Conservation (phyloP, 2,888 invertebrate species). For the Xylocampa areola region DNA sequence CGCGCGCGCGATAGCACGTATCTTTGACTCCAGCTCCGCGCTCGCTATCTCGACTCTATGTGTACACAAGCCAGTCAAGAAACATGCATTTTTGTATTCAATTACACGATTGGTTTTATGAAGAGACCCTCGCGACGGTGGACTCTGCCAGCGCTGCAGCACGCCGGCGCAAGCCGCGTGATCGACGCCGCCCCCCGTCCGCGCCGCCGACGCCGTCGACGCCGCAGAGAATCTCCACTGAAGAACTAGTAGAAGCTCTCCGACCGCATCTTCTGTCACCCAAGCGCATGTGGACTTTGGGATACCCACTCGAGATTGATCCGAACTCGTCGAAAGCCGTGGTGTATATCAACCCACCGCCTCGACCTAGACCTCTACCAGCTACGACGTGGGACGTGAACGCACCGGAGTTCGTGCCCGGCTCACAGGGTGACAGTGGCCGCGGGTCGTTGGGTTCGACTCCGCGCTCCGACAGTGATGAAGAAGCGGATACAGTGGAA, state of each 20-base stretch:
- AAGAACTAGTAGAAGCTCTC: constrained; percentile 89
- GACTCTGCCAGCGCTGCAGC: constrained; percentile 81
- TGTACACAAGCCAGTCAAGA: constrained; percentile 83
- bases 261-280: constrained; percentile 91
- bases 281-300: constrained; percentile 91
- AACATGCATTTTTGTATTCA: constrained; percentile 87
- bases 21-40: constrained; percentile 80
- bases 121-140: constrained; percentile 85
- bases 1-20: constrained; percentile 88
- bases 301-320: constrained; percentile 92
- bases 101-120: constrained; percentile 86
- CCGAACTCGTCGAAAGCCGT: constrained; percentile 90
- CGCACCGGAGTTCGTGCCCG: constrained; percentile 92
- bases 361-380: constrained; percentile 79
- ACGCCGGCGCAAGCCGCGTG: constrained; percentile 81
- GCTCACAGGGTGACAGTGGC: constrained; percentile 88
- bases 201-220: constrained; percentile 84
- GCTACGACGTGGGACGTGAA: constrained; percentile 90
- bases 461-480: constrained; percentile 89
- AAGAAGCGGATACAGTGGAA: constrained; percentile 89
- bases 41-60: constrained; percentile 87
- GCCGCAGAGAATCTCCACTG: constrained; percentile 89
- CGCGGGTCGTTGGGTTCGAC: constrained; percentile 88
- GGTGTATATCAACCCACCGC: constrained; percentile 90
- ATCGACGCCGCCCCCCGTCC: constrained; percentile 83